Conservation (phyloP, 2,797 vertebrate genomes). For the Heliangelus exortis region DNA sequence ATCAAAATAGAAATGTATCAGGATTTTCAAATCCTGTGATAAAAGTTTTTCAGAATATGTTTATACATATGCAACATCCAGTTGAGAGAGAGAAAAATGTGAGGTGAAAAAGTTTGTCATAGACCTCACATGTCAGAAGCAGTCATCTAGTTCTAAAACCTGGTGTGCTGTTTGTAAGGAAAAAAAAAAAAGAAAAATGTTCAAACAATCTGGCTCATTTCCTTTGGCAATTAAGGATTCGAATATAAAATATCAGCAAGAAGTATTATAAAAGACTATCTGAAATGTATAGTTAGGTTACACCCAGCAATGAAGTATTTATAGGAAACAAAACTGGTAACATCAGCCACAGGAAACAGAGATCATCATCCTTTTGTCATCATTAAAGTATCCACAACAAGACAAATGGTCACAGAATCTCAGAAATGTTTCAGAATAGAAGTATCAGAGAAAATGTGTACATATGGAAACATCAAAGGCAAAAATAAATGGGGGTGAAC, state of each 20-base stretch:
- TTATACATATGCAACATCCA: neutral
- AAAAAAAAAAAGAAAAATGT: neutral
- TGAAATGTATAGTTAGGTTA: neutral
- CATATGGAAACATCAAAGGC: neutral
- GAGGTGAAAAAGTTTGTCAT: neutral
- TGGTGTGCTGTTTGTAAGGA: neutral
- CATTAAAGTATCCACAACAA: neutral
- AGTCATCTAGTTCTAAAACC: neutral
- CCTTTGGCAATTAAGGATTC: neutral
- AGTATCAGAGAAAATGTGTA: neutral
- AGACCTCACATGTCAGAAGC: neutral
- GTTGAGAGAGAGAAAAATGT: neutral
- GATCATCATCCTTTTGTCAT: neutral
- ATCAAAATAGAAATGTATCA: neutral
- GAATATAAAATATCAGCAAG: neutral
- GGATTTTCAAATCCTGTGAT: neutral
- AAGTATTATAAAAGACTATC: neutral
- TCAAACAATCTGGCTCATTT: neutral
- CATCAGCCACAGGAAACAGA: neutral
- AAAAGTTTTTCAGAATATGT: neutral
- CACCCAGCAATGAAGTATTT: neutral
- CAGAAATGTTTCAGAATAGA: neutral
- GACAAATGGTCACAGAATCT: neutral
- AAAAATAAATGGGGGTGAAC: neutral
- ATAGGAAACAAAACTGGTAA: neutral